Evolutionary conservation across 2,113 vertebrate species (phyloP).

Genomic region (Tursiops truncatus): DNA sequence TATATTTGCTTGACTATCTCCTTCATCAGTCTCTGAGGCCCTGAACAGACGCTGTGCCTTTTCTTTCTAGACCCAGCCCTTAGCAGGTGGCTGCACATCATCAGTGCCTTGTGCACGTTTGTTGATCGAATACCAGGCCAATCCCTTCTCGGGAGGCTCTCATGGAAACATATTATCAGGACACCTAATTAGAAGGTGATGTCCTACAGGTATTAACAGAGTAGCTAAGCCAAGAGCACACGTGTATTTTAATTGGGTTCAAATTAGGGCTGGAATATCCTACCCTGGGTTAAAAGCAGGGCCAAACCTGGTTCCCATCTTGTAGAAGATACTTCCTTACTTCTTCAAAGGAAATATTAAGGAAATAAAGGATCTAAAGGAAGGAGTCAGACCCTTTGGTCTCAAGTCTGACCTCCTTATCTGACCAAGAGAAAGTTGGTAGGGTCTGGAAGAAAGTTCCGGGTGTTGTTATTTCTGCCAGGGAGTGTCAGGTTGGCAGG

Average conservation of each 20-base stretch:
- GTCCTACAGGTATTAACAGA: neutral
- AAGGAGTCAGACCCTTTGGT: neutral
- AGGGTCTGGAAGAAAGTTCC: neutral
- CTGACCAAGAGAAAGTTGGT: neutral
- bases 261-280: neutral
- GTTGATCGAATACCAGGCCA: neutral
- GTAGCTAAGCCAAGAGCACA: neutral
- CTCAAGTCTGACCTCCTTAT: conserved; percentile 24
- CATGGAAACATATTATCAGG: neutral
- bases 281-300: neutral
- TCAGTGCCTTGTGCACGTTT: neutral
- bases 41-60: neutral
- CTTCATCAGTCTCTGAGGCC: conserved; percentile 23
- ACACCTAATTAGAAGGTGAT: neutral
- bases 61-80: neutral
- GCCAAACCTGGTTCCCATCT: neutral
- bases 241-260: neutral
- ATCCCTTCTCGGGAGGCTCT: neutral
- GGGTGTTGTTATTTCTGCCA: conserved; percentile 31
- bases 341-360: neutral
- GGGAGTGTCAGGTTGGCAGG: neutral
- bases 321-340: neutral
- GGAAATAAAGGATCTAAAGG: neutral
- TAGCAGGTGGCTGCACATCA: neutral
- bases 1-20: neutral